Evolutionary conservation across 1,140 invertebrate species (phyloP).

Genomic region (Papilio polytes): DNA sequence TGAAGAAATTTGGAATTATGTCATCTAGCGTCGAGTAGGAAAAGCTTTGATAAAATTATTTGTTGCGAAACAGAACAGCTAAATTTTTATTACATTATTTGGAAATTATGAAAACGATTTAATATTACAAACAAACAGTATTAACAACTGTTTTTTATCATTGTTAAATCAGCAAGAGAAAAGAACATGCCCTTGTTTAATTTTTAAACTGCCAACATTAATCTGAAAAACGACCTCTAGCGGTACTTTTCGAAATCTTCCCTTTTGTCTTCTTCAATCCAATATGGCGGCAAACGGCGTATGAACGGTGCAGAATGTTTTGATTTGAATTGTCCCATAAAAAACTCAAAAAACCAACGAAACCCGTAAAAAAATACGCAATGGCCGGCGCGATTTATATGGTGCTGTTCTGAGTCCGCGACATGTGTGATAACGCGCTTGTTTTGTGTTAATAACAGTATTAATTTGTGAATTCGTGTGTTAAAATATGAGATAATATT

Average conservation of each 20-base stretch:
- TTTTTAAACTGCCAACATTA: slow-evolving; percentile 51
- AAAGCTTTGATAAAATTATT: not conserved
- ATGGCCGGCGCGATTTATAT: slow-evolving; percentile 60
- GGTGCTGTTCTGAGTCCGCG: slow-evolving; percentile 52
- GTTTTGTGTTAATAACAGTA: slow-evolving; percentile 67
- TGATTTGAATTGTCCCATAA: slow-evolving; percentile 75
- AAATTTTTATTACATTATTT: no score
- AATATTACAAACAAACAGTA: not conserved
- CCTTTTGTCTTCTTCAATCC: slow-evolving; percentile 76
- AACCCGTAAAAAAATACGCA: slow-evolving; percentile 60
- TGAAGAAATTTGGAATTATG: not conserved
- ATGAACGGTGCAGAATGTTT: slow-evolving; percentile 81
- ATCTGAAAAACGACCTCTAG: slow-evolving; percentile 55
- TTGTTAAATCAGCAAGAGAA: not conserved
- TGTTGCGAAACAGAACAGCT: not conserved
- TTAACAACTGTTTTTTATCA: not conserved
- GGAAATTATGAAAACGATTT: no score
- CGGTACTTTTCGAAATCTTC: slow-evolving; percentile 54
- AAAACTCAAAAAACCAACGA: slow-evolving; percentile 63
- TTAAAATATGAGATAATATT: slow-evolving; percentile 55
- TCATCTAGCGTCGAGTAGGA: not conserved
- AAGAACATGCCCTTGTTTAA: not conserved
- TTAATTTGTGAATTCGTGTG: slow-evolving; percentile 61
- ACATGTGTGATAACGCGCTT: slow-evolving; percentile 49
- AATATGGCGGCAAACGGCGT: slow-evolving; percentile 81